Percentiles rank a stretch among this genome's conserved stretches.
Conservation (phyloP, 2,888 invertebrate species). For the Netelia fuscicornis region DNA sequence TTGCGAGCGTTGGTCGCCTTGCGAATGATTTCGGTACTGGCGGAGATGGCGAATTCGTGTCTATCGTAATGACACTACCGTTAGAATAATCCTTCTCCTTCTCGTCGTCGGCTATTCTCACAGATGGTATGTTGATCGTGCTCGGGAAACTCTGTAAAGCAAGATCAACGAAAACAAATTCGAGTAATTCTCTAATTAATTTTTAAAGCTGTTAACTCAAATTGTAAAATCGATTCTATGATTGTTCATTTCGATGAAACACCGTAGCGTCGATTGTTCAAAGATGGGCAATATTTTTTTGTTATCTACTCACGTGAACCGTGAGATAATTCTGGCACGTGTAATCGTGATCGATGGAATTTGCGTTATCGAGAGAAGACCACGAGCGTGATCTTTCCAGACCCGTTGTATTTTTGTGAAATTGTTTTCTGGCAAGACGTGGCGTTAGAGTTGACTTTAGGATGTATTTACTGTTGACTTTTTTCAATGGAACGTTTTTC, state of each 20-base stretch:
- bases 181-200: not conserved
- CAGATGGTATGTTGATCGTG: conserved; percentile 89
- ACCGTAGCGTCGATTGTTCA: no score
- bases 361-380: conserved; percentile 88
- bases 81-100: conserved; percentile 84
- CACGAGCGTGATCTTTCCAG: conserved; percentile 91
- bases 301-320: conserved; percentile 88
- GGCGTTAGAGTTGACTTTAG: conserved; percentile 94
- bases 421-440: conserved; percentile 90
- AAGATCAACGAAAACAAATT: not conserved
- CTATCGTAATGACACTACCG: conserved; percentile 80
- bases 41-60: conserved; percentile 74
- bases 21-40: conserved; percentile 77
- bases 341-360: conserved; percentile 86
- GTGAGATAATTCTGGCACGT: conserved; percentile 91
- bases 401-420: conserved; percentile 88
- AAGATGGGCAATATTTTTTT: conserved; percentile 8
- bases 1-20: conserved; percentile 80
- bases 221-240: no score
- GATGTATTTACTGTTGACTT: conserved; percentile 93
- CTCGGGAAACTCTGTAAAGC: conserved; percentile 88
- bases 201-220: no score
- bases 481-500: conserved; percentile 90
- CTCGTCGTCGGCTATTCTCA: conserved; percentile 89
- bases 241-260: no score